Evolutionary conservation across 2,113 vertebrate species (phyloP), one percentile per base, ranked within the genome.

Genomic region (Otus sunia): DNA sequence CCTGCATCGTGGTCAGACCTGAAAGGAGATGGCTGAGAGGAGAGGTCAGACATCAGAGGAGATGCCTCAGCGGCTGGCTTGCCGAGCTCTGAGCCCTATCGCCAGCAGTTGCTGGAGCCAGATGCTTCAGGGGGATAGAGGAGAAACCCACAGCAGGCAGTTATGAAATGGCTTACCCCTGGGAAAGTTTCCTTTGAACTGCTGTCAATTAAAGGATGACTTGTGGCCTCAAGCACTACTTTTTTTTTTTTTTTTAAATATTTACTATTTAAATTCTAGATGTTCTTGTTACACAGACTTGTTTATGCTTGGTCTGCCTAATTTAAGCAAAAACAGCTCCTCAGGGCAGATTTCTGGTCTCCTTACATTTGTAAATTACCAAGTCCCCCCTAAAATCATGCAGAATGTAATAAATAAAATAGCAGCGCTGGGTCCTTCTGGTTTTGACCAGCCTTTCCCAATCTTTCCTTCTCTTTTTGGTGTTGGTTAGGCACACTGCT

Each of bases 221-320:
- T 94, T 92, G 88, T 45, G 83, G 64, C 94, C 95, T 89, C 4
- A 0, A 95, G 90, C 86, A 49, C 9, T 29, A 36, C 22, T 12
- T 69, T 19, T 41, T 47, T 59, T 64, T 59, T 74, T 71, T 59
- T 26, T 17, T 66, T 14, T 32, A 45, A 45, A 43, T 89, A 71
- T 93, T 94, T 95, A 60, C 45, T 86, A 90, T 92, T 96, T 96
- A 86, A 93, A 94, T 96, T 95, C 59, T 88, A 52, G 80, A 67
- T 74, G 37, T 86, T 96, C 75, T 67, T 67, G 68, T 94, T 94
- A 90, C 10, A 2, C 47, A 72, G 72, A 52, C 76, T 90, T 93
- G 60, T 91, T 94, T 86, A 63, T 86, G 72, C 76, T 78, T 71
- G 52, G 63, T 74, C 55, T 96, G 76, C 64, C 60, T 90, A 58